These are phyloP conservation scores for rat (Rattus norvegicus) DNA, from an alignment of 2,113 vertebrate genomes.

Conservation along the genomic window DNA sequence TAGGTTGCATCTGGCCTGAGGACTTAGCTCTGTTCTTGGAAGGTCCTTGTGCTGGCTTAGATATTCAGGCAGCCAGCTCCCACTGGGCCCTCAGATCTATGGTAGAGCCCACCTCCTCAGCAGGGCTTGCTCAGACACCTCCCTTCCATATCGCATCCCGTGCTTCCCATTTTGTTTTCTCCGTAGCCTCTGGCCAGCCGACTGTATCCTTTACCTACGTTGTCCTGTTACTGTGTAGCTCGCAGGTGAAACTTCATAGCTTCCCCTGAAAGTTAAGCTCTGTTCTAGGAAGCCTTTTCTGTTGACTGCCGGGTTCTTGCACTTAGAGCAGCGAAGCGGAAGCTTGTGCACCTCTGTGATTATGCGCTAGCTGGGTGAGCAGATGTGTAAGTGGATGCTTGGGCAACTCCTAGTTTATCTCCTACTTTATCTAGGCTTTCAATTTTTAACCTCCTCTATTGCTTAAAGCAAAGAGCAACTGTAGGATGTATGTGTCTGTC, in stretches of 20 bases:
- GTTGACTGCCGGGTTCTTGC: background rate
- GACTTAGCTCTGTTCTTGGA: background rate
- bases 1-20: background rate
- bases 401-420: background rate
- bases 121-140: background rate
- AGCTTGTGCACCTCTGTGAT: background rate
- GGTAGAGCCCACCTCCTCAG: background rate
- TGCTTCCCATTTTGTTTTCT: background rate
- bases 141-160: background rate
- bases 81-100: background rate
- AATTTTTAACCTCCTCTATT: constrained; percentile 41
- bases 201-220: background rate
- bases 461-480: constrained; percentile 2
- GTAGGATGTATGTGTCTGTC: background rate
- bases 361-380: background rate
- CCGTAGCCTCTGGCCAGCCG: background rate
- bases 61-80: background rate
- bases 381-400: background rate
- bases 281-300: background rate
- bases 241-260: background rate
- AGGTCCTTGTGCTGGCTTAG: background rate
- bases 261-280: background rate
- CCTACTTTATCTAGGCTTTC: background rate
- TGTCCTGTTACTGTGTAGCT: constrained; percentile 3
- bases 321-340: background rate